Percentiles rank a stretch among this genome's conserved stretches.
phyloP scores from a whole-genome alignment of 2,888 invertebrate species.

The Hydrotaea diabolus region DNA sequence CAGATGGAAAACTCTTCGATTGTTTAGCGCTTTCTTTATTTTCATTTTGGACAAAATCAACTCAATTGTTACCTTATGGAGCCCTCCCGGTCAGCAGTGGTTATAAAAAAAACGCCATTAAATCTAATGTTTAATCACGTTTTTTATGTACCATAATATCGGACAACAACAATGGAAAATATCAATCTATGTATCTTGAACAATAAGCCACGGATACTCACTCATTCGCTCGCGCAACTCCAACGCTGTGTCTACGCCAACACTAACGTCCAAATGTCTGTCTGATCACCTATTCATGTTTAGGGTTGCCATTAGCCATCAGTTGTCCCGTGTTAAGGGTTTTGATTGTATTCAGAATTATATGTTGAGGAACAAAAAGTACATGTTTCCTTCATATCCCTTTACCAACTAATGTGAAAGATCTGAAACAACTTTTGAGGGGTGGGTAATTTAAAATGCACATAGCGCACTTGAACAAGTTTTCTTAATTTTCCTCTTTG shows the following conservation, averaged over 20 bases:
- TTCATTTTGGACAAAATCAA: background rate
- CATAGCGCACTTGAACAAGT: too few species aligned
- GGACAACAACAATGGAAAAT: slow-evolving; percentile 35
- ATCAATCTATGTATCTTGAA: slow-evolving; percentile 26
- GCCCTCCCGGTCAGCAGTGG: slow-evolving; percentile 25
- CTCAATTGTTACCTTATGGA: slow-evolving; percentile 27
- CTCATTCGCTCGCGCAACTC: background rate
- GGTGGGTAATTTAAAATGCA: too few species aligned
- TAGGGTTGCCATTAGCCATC: background rate
- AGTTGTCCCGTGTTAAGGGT: too few species aligned
- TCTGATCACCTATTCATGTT: background rate
- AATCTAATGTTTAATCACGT: slow-evolving; percentile 52
- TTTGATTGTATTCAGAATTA: too few species aligned
- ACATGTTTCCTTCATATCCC: too few species aligned
- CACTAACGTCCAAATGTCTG: slow-evolving; percentile 9
- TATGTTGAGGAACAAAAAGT: too few species aligned
- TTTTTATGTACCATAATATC: slow-evolving; percentile 47
- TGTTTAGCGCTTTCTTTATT: background rate
- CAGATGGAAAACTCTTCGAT: slow-evolving; percentile 50
- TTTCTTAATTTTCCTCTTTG: too few species aligned
- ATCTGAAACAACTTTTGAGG: too few species aligned
- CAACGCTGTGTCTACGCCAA: background rate
- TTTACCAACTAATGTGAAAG: too few species aligned
- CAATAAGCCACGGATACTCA: background rate
- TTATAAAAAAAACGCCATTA: slow-evolving; percentile 40